Conservation (phyloP, 2,888 invertebrate genomes). For the Stenodema calcarata region DNA sequence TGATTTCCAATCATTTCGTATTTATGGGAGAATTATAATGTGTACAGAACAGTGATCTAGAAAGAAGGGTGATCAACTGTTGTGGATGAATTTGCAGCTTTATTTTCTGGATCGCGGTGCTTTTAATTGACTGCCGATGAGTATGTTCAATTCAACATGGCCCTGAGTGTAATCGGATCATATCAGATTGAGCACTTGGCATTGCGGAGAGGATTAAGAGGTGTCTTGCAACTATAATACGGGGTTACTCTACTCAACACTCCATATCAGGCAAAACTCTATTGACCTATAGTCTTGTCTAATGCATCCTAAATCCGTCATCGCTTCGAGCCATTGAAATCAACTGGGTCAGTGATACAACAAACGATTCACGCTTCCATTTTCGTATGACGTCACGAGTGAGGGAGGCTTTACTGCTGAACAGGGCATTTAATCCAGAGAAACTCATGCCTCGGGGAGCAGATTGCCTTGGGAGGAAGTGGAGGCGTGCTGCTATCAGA, state of each 20-base stretch:
- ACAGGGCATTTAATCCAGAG: constrained; percentile 35
- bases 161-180: too few species aligned
- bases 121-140: too few species aligned
- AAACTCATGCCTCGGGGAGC: constrained; percentile 46
- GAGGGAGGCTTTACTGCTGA: neutral
- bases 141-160: too few species aligned
- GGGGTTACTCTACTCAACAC: neutral
- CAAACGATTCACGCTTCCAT: neutral
- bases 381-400: constrained; percentile 26
- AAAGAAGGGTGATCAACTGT: too few species aligned
- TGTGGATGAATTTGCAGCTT: too few species aligned
- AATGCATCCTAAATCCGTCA: neutral
- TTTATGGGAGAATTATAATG: too few species aligned
- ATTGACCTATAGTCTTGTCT: neutral
- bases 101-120: too few species aligned
- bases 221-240: neutral
- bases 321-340: neutral
- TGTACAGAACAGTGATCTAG: too few species aligned
- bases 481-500: constrained; percentile 40
- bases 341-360: constrained; percentile 11
- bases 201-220: too few species aligned
- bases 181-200: too few species aligned
- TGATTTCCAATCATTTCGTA: too few species aligned
- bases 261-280: neutral
- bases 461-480: constrained; percentile 43